These are phyloP conservation scores for Podabrus alpinus DNA, from an alignment of 2,888 invertebrate genomes.

Conservation along the genomic window DNA sequence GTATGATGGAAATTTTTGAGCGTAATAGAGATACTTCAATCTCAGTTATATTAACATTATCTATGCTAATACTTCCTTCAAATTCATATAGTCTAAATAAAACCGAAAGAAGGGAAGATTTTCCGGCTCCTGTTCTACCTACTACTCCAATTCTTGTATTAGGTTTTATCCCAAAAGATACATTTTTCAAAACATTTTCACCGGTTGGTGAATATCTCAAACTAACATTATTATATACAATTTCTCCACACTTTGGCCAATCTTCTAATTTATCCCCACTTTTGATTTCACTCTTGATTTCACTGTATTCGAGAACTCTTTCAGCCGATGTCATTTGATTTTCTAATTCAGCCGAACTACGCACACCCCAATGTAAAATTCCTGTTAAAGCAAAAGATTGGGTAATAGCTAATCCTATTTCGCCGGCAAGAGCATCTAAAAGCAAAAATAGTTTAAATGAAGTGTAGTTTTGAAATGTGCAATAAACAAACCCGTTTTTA, in stretches of 20 bases:
- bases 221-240: conserved; percentile 69
- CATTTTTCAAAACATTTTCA: conserved; percentile 72
- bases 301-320: conserved; percentile 61
- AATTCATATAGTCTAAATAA: conserved; percentile 78
- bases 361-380: conserved; percentile 65
- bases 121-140: conserved; percentile 83
- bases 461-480: conserved; percentile 3
- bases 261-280: conserved; percentile 59
- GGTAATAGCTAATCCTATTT: conserved; percentile 79
- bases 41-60: conserved; percentile 70
- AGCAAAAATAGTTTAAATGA: no score
- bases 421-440: conserved; percentile 66
- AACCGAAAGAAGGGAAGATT: conserved; percentile 74
- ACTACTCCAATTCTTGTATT: conserved; percentile 76
- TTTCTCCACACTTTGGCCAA: conserved; percentile 73
- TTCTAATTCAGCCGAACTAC: conserved; percentile 83
- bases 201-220: conserved; percentile 73
- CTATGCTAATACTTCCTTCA: conserved; percentile 80
- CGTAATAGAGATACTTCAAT: conserved; percentile 77
- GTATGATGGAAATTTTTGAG: conserved; percentile 78
- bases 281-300: conserved; percentile 54
- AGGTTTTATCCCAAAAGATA: conserved; percentile 69
- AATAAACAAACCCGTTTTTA: conserved; percentile 11
- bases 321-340: conserved; percentile 91
- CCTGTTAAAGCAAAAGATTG: conserved; percentile 80